Conservation (phyloP, 2,113 vertebrate genomes). For the Myocastor coypus region DNA sequence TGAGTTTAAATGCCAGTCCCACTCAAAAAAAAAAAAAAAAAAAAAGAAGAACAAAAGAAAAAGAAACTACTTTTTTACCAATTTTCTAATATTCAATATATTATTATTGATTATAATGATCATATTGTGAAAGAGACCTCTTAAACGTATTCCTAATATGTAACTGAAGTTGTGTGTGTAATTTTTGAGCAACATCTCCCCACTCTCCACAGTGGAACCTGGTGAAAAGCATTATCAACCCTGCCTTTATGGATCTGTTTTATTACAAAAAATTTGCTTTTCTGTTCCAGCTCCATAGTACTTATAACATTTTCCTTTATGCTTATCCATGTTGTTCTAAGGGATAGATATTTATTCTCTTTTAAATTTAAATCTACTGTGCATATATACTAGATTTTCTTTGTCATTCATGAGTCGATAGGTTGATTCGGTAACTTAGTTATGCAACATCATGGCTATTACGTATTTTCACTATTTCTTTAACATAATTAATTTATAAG, state of each 20-base stretch:
- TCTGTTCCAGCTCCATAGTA: background rate
- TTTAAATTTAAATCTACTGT: background rate
- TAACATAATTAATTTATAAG: background rate
- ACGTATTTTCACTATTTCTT: background rate
- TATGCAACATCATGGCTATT: background rate
- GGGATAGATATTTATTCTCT: background rate
- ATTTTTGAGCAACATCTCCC: background rate
- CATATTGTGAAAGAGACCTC: background rate
- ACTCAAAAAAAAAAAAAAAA: no score
- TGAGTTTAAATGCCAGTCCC: no score
- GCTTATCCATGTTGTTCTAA: background rate
- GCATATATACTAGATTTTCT: background rate
- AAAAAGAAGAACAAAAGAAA: no score
- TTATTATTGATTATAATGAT: background rate
- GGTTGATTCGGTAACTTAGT: background rate
- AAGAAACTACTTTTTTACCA: background rate
- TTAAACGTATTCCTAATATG: background rate
- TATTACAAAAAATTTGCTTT: background rate
- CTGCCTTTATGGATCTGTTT: background rate
- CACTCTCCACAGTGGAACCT: fast-evolving
- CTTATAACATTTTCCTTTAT: background rate
- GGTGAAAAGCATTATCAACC: background rate
- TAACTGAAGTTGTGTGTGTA: background rate
- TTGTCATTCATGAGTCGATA: background rate
- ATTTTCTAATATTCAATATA: background rate